phyloP scores from a whole-genome alignment of 35 echinoderm and acorn worm species.

The Nesometra sesokonis region DNA sequence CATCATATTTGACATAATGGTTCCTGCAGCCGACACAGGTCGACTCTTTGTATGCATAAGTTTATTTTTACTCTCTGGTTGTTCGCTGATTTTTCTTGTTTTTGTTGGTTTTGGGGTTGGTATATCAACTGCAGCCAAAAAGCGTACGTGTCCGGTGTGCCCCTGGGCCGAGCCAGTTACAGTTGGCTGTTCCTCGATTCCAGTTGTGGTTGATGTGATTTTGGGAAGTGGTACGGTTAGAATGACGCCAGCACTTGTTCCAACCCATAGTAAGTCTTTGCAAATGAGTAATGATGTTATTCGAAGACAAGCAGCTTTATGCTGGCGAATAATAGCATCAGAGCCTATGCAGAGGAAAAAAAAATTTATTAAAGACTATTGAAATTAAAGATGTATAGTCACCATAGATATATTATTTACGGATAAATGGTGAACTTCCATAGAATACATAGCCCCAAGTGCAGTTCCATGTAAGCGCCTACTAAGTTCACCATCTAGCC shows the following conservation, averaged over 20 bases:
- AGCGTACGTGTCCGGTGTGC: slow-evolving; percentile 93
- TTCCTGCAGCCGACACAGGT: slow-evolving; percentile 26
- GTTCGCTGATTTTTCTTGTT: slow-evolving; percentile 31
- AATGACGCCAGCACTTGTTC: slow-evolving; percentile 95
- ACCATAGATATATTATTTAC: too few species aligned
- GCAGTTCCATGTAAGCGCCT: too few species aligned
- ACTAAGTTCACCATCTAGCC: too few species aligned
- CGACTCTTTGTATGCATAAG: slow-evolving; percentile 18
- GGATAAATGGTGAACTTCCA: too few species aligned
- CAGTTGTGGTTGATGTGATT: slow-evolving; percentile 48
- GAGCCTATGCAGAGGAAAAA: slow-evolving; percentile 43
- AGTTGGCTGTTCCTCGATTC: slow-evolving; percentile 40
- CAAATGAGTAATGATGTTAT: slow-evolving; percentile 94
- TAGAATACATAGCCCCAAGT: too few species aligned
- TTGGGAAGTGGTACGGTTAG: slow-evolving; percentile 89
- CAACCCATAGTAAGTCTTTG: slow-evolving; percentile 90
- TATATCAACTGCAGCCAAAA: slow-evolving; percentile 81
- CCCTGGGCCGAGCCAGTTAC: slow-evolving; percentile 80
- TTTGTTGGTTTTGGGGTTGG: slow-evolving; percentile 29
- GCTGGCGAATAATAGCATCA: slow-evolving; percentile 97
- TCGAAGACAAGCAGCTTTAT: slow-evolving; percentile 89
- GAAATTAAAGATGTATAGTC: too few species aligned
- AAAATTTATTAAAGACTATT: neutral
- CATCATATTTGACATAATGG: slow-evolving; percentile 60
- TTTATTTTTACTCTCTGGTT: slow-evolving; percentile 1